phyloP scores from a whole-genome alignment of 2,888 invertebrate genomes.

The Epinotia brunnichana region DNA sequence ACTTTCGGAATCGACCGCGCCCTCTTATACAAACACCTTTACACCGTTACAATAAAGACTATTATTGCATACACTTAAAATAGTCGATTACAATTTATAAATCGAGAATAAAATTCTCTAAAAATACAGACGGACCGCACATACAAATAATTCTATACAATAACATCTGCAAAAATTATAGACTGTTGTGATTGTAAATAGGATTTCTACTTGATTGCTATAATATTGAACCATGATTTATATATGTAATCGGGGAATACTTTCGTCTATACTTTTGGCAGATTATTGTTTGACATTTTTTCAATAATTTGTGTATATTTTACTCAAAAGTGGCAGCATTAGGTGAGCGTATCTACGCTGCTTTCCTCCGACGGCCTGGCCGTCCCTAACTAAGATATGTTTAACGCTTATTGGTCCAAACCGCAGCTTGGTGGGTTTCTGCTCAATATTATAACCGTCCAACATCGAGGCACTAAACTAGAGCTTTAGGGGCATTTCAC shows the following conservation, averaged over 20 bases:
- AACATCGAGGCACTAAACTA: constrained; percentile 14
- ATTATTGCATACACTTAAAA: constrained; percentile 32
- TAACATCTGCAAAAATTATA: constrained; percentile 31
- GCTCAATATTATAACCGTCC: constrained; percentile 19
- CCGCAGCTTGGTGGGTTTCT: constrained; percentile 33
- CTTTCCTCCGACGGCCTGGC: constrained; percentile 13
- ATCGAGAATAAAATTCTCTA: constrained; percentile 38
- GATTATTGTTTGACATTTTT: constrained; percentile 21
- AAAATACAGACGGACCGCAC: constrained; percentile 32
- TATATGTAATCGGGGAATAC: background rate
- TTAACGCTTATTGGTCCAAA: constrained; percentile 35
- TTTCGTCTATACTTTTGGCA: constrained; percentile 31
- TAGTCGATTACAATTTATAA: constrained; percentile 26
- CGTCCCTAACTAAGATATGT: constrained; percentile 37
- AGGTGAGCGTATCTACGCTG: constrained; percentile 16
- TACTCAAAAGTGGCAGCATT: constrained; percentile 39
- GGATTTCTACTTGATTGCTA: constrained; percentile 7
- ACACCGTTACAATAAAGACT: constrained; percentile 34
- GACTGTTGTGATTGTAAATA: constrained; percentile 18
- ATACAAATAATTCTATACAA: constrained; percentile 27
- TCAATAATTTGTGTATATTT: constrained; percentile 35
- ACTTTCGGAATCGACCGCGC: constrained; percentile 28
- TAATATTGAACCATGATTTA: constrained; percentile 9
- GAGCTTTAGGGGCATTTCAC: no score
- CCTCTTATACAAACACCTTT: constrained; percentile 27